phyloP scores from a whole-genome alignment of 2,888 invertebrate species.

The Nesidiocoris tenuis region DNA sequence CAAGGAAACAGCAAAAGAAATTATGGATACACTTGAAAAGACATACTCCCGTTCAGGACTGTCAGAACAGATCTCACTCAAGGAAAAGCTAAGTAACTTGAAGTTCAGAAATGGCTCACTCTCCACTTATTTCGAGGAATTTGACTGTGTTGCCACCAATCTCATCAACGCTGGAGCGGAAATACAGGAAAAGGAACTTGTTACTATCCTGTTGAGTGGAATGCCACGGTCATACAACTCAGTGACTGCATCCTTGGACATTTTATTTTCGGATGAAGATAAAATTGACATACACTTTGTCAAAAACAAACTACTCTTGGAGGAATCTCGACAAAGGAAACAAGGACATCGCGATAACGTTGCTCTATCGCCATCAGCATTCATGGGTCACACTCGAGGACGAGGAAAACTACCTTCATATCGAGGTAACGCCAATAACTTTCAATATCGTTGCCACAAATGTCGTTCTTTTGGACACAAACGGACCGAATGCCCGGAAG shows the following conservation, averaged over 20 bases:
- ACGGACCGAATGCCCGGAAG: slow-evolving; percentile 7
- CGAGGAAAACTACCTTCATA: no score
- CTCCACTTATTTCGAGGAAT: no score
- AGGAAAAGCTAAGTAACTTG: slow-evolving; percentile 15
- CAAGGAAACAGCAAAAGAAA: slow-evolving; percentile 11
- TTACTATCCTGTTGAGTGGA: no score
- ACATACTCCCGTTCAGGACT: slow-evolving; percentile 17
- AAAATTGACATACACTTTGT: slow-evolving; percentile 15
- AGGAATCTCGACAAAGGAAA: slow-evolving; percentile 7
- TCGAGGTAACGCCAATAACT: no score
- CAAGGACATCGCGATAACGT: background rate
- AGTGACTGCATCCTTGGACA: background rate
- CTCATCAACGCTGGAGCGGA: no score
- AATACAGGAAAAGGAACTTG: no score
- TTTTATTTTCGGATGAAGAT: background rate
- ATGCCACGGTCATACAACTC: background rate
- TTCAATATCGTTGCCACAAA: no score
- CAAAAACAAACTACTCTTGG: slow-evolving; percentile 21
- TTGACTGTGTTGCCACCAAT: no score
- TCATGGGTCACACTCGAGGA: slow-evolving; percentile 11
- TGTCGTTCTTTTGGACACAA: slow-evolving; percentile 8
- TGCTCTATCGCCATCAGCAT: slow-evolving; percentile 8
- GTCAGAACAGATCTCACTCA: slow-evolving; percentile 15
- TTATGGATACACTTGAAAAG: slow-evolving; percentile 13
- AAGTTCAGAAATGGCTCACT: slow-evolving; percentile 7